These are phyloP conservation scores for Oceanodroma tethys DNA, from an alignment of 2,113 vertebrate species.

Conservation along the genomic window DNA sequence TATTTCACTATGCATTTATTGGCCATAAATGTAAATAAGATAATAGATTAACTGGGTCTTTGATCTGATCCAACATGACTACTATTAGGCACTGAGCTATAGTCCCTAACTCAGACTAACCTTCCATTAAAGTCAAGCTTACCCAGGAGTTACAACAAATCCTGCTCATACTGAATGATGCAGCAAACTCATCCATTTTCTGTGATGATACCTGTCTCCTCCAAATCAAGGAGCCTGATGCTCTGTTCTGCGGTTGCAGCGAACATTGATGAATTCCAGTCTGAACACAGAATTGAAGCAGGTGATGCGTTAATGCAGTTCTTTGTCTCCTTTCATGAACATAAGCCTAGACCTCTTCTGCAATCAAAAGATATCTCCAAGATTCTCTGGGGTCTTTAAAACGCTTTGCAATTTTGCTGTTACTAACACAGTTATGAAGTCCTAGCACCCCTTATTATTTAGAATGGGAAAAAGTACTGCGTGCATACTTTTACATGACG, in stretches of 20 bases:
- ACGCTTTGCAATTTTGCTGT: neutral
- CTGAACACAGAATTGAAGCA: neutral
- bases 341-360: neutral
- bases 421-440: neutral
- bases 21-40: neutral
- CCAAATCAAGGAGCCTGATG: neutral
- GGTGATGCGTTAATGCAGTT: neutral
- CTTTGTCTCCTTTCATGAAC: neutral
- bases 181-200: neutral
- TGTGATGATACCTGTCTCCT: neutral
- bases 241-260: neutral
- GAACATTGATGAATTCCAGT: neutral
- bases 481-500: accelerated
- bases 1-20: neutral
- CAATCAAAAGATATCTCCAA: neutral
- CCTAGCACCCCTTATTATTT: neutral
- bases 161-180: neutral
- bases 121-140: neutral
- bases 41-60: neutral
- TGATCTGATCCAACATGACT: neutral
- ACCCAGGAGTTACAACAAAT: neutral
- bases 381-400: neutral
- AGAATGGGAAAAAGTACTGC: neutral
- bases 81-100: neutral
- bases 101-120: neutral